Base-by-base conservation (phyloP, 2,113 vertebrate genomes). In the Silurus meridionalis region DNA sequence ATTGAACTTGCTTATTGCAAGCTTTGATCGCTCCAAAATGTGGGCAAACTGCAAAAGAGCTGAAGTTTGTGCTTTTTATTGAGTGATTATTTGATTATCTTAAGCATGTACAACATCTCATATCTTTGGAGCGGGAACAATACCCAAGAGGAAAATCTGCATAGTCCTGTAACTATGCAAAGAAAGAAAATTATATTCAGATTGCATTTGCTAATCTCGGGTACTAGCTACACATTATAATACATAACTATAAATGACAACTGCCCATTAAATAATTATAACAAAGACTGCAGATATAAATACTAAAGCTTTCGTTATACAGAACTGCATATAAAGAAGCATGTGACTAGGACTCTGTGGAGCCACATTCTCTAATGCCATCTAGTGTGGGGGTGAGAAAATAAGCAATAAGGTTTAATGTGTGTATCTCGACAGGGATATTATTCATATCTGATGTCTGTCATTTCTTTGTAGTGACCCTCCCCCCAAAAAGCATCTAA, bases 361-460 rank as follows among this genome's bases (percentile, higher is more conserved):
- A 86, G 67, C 66, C 87, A 71, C 60, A 28, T 90, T 78, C 90
- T 94, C 92, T 90, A 92, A 91, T 92, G 92, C 93, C 94, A 93
- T 87, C 94, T 94, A 93, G 92, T 93, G 94, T 88, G 87, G 4
- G 17, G 17, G 82, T 85, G 55, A 63, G 67, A 88, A 86, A 25
- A 85, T 46, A 55, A 55, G 55, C 57, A 48, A 0, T 64, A n/a
- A 55, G 48, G 53, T 78, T 19, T 78, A 78, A 64, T 46, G 82
- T 48, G 53, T 50, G 82, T 6, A 28, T 17, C n/a, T 83, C 11
- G 9, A n/a, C 11, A 82, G 6, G 6, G 37, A 19, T n/a, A 69
- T 83, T 5, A 67, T 53, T 67, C 19, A 11, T 69, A 48, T 64
- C 61, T 64, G 37, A 57, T 57, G 21, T 77, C 9, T 3, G 1